Evolutionary conservation across 2,797 vertebrate species (phyloP).

Genomic region (Oreochromis mossambicus): DNA sequence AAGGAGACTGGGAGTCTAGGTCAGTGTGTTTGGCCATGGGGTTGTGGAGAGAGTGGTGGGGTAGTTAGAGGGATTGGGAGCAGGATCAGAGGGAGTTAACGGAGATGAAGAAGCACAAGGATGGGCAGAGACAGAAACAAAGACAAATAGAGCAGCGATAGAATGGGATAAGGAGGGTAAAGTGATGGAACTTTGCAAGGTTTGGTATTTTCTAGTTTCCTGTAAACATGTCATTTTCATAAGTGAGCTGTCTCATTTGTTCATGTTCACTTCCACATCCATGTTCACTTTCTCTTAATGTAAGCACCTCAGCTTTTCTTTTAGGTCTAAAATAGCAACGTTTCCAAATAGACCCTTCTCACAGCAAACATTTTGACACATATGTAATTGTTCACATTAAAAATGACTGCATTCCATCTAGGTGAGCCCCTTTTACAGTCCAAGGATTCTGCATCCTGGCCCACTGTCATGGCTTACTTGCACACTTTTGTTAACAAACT

Average conservation of each 20-base stretch:
- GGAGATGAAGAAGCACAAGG: conserved; percentile 29
- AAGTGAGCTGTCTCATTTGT: not conserved
- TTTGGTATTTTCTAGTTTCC: conserved; percentile 1
- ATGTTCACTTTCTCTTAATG: not conserved
- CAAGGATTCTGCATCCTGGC: not conserved
- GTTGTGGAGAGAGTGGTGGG: conserved; percentile 45
- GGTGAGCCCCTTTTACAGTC: not conserved
- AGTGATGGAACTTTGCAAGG: not conserved
- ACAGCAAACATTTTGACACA: not conserved
- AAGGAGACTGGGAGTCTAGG: conserved; percentile 73
- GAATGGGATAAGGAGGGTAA: conserved; percentile 9
- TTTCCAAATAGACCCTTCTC: not conserved
- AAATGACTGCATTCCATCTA: not conserved
- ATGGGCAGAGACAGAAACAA: conserved; percentile 33
- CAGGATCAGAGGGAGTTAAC: conserved; percentile 42
- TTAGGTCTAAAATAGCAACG: not conserved
- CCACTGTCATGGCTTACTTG: not conserved
- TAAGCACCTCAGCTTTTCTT: not conserved
- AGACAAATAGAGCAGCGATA: conserved; percentile 30
- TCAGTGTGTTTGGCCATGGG: conserved; percentile 69
- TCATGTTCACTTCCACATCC: not conserved
- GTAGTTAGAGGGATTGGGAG: conserved; percentile 25
- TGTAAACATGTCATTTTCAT: not conserved
- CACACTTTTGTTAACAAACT: not conserved
- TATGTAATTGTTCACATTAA: not conserved